Percentiles rank a stretch among this genome's conserved stretches.
Conservation (phyloP, 2,888 invertebrate genomes). For the Athalia cordata region DNA sequence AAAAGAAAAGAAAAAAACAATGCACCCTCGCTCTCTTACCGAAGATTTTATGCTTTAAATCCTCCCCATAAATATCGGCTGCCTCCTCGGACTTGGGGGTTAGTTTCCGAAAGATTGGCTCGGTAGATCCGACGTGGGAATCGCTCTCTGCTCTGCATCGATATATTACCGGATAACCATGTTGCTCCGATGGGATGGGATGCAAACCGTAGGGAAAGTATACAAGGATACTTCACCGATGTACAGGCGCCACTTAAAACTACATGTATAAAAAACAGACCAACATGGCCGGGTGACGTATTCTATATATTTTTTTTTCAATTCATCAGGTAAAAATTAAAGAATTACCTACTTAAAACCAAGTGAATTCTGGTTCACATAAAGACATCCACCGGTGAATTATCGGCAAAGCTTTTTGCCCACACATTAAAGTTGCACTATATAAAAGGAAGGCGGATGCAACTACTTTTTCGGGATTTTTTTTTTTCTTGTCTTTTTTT, state of each 20-base stretch:
- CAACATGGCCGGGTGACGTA: not conserved
- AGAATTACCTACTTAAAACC: too few species aligned
- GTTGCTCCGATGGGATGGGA: conserved; percentile 28
- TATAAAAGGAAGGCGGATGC: not conserved
- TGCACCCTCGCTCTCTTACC: conserved; percentile 52
- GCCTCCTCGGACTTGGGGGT: conserved; percentile 72
- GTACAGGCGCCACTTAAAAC: conserved; percentile 40
- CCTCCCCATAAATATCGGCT: conserved; percentile 72
- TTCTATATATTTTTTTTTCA: not conserved
- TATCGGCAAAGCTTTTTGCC: too few species aligned
- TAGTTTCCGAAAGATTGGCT: conserved; percentile 74
- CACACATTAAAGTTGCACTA: not conserved
- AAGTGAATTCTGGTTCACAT: too few species aligned
- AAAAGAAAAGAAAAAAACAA: conserved; percentile 8
- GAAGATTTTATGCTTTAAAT: conserved; percentile 73
- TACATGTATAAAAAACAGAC: conserved; percentile 13
- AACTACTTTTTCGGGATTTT: conserved; percentile 42
- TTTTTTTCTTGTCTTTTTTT: conserved; percentile 50
- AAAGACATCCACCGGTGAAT: too few species aligned
- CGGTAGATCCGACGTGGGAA: conserved; percentile 72
- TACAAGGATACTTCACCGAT: not conserved
- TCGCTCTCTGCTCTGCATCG: conserved; percentile 64
- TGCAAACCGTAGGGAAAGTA: not conserved
- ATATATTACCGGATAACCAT: conserved; percentile 70
- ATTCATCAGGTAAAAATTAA: too few species aligned